Base-by-base conservation (phyloP, 2,888 invertebrate species). In the Chromoteleia sp. region DNA sequence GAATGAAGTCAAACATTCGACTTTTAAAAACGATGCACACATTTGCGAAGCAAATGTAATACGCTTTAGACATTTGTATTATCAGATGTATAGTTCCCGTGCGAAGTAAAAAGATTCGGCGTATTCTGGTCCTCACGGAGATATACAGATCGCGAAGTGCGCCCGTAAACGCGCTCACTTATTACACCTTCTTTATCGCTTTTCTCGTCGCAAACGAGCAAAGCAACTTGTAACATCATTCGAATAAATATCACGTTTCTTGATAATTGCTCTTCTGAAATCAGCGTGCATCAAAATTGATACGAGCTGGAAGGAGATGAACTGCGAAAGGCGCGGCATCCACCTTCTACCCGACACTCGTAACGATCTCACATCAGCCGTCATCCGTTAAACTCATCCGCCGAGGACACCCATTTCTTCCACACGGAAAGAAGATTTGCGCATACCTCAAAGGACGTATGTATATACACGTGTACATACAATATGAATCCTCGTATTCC, bases 281-380 rank as follows among this genome's bases (percentile, higher is more conserved):
- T 63, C 63, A 63, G 15, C 43, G 41, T 43, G 61, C 73, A 19
- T 45, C 43, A 45, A 63, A 74, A 63, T 63, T 74, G 54, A 74
- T 74, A 33, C 8, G 21, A 15, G 19, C 39, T 6, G 30, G 30
- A 41, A 59, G 17, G 73, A 63, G 43, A 73, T 73, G 61, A 73
- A 73, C 45, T 73, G 63, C 45, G 43, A 63, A 56, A 45, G 36
- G 25, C 52, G 45, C 52, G 45, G 61, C 41, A 33, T 39, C 14
- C 21, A 15, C 45, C 36, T 73, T 36, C 50, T 17, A 33, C 21
- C 77, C 78, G 84, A 83, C 85, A 88, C 86, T 88, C 86, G 84
- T 87, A 87, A 88, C 87, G 86, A 88, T 88, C 88, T 87, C 84
- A 85, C 86, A 86, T 87, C 86, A 85, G 85, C 87, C 85, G 86